Evolutionary conservation across 2,888 invertebrate genomes (phyloP), one percentile per base, ranked within the genome.

Genomic region (Caenorhabditis uteleia): DNA sequence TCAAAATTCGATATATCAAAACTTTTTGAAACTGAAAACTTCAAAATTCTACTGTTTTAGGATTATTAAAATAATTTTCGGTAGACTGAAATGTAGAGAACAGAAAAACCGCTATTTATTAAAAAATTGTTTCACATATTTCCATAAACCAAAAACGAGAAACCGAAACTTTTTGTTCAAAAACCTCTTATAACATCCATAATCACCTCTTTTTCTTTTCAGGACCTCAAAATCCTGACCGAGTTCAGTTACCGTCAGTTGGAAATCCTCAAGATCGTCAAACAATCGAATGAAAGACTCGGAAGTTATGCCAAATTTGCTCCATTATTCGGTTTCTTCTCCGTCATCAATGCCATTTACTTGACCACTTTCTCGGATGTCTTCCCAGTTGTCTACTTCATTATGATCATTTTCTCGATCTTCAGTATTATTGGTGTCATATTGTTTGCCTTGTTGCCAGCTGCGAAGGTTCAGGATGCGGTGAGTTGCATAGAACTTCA

Each of bases 281-380:
- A 42, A 12, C 33, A 46, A 12, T 18, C 61, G 12, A 61, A 61
- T 21, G 55, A 51, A 26, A 56, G 42, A 12, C 42, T 61, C 14
- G 27, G 26, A 16, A 50, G 55, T 39, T 61, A 51, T 31, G 61
- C 61, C 8, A 55, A 38, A 42, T 36, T 61, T 16, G 61, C 55
- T 7, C 64, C 64, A 16, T 49, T 64, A n/a, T 64, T 64, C 53
- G 53, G 57, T 40, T 57, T 64, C 43, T 64, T 64, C 49, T 43
- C 47, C 14, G 31, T 64, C 18, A 64, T 64, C 43, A 57, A 45
- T 36, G 53, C 43, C 21, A 64, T 64, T 29, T 57, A 38, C 29
- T 31, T 34, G 10, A 31, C 53, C 14, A 33, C 36, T 34, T 51
- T 38, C 46, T 45, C 45, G 25, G 27, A 39, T 4, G 14, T 25